These are phyloP conservation scores for Gymnobelideus leadbeateri DNA, from an alignment of 2,113 vertebrate genomes.

Conservation along the genomic window DNA sequence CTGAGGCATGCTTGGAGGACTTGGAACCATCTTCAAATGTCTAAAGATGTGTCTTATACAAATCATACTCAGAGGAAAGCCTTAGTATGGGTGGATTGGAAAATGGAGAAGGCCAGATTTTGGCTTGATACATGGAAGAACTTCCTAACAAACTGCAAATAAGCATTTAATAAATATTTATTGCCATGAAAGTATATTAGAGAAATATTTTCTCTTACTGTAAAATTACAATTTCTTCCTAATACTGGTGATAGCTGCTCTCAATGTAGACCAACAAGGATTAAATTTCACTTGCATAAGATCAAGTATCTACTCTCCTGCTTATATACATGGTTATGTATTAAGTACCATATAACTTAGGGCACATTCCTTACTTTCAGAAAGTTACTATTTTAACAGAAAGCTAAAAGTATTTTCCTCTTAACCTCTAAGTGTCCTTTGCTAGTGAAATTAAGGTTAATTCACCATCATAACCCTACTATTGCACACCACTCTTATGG, in stretches of 20 bases:
- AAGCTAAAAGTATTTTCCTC: not conserved
- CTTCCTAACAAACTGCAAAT: not conserved
- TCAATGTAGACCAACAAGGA: not conserved
- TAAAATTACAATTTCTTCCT: not conserved
- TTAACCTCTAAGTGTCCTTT: not conserved
- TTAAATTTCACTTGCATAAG: constrained; percentile 1
- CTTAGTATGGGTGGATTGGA: not conserved
- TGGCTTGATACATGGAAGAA: not conserved
- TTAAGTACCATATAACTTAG: not conserved
- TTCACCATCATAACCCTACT: not conserved
- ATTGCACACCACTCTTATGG: not conserved
- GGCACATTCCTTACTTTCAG: not conserved
- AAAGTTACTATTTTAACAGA: not conserved
- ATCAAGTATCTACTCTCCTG: not conserved
- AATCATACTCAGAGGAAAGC: not conserved
- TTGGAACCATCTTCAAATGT: not conserved
- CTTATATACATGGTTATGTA: not conserved
- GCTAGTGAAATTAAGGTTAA: not conserved
- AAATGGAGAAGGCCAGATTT: not conserved
- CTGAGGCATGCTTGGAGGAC: not conserved
- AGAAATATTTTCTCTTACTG: not conserved
- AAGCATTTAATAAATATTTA: not conserved
- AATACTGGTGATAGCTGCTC: not conserved
- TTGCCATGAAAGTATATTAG: not conserved
- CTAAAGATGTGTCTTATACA: not conserved